Conservation (phyloP, 2,888 invertebrate species). For the Apocheima hispidaria region DNA sequence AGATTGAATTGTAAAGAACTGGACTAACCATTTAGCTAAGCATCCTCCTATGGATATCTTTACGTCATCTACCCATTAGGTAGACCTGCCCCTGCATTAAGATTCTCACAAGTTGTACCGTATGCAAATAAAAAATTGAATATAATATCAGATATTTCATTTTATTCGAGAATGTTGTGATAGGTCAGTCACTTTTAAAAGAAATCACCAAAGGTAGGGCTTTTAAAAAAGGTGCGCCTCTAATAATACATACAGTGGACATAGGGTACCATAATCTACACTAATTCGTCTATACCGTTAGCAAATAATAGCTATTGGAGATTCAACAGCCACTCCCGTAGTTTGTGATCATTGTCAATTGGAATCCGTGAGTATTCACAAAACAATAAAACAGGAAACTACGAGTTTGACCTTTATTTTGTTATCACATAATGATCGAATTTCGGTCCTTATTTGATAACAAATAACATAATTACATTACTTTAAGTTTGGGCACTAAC, state of each 20-base stretch:
- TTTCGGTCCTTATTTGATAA: neutral
- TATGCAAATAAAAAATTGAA: neutral
- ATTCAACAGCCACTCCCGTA: conserved; percentile 70
- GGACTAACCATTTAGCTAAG: neutral
- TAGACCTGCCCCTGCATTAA: neutral
- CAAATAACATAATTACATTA: no score
- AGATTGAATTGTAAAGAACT: neutral
- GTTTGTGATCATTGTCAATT: conserved; percentile 55
- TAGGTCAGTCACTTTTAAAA: conserved; percentile 48
- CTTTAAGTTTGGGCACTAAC: no score
- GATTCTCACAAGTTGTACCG: neutral
- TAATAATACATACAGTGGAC: conserved; percentile 43
- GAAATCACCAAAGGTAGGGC: conserved; percentile 26
- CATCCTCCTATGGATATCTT: neutral
- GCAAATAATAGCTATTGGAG: conserved; percentile 55
- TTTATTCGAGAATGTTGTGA: conserved; percentile 17
- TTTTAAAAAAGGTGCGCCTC: conserved; percentile 52
- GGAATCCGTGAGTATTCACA: conserved; percentile 35
- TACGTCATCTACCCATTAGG: neutral
- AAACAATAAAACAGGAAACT: conserved; percentile 37
- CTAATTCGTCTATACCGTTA: conserved; percentile 62
- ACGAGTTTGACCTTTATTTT: conserved; percentile 27
- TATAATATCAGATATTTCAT: no score
- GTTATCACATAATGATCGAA: conserved; percentile 10
- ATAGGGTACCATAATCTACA: conserved; percentile 59